Evolutionary conservation across 2,797 vertebrate genomes (phyloP).

Genomic region (Alcedo atthis): DNA sequence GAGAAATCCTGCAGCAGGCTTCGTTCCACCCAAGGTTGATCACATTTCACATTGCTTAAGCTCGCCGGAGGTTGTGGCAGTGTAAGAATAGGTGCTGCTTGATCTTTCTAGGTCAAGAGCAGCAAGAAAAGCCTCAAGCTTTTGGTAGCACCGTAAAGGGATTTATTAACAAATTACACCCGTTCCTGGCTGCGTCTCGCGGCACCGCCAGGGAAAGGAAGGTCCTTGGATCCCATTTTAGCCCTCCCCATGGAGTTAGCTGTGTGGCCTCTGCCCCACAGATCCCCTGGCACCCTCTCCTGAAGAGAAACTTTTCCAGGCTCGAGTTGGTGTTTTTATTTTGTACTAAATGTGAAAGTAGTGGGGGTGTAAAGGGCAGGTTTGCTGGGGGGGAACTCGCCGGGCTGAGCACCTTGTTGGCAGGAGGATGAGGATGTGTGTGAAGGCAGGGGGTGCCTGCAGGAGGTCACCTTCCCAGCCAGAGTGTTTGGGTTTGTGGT

Average conservation of each 20-base stretch:
- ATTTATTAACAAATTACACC: neutral
- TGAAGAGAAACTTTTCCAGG: neutral
- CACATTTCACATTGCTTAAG: accelerated
- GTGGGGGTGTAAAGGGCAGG: neutral
- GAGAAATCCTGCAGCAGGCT: neutral
- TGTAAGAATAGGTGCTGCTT: neutral
- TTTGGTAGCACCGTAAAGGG: neutral
- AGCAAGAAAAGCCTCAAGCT: neutral
- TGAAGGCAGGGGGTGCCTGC: neutral
- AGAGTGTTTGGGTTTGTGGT: neutral
- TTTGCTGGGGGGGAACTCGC: neutral
- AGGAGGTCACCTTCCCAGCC: slow-evolving; percentile 35
- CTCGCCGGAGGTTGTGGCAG: neutral
- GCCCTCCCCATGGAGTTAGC: accelerated
- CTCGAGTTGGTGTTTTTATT: neutral
- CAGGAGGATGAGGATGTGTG: neutral
- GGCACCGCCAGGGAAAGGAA: accelerated
- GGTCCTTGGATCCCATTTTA: neutral
- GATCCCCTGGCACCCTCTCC: neutral
- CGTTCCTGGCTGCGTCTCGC: neutral
- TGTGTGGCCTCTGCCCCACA: neutral
- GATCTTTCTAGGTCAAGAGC: slow-evolving; percentile 38
- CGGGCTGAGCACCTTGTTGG: neutral
- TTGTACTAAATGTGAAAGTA: neutral
- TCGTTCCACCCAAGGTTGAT: accelerated